These are phyloP conservation scores for Nephrotoma appendiculata DNA, from an alignment of 2,888 invertebrate species.

Conservation along the genomic window DNA sequence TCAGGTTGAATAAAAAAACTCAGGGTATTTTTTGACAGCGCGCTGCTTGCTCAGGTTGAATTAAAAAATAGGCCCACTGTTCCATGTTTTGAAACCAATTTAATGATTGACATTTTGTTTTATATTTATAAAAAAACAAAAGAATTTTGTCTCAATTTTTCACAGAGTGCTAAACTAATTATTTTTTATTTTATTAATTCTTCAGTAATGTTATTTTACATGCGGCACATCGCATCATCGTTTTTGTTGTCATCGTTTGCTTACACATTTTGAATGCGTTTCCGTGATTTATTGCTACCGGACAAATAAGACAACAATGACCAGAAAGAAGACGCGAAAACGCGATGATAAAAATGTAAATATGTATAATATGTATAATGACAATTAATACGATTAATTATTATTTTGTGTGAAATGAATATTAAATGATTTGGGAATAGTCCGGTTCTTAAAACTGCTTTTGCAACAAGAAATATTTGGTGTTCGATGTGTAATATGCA, in stretches of 20 bases:
- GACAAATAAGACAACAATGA: neutral
- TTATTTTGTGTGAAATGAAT: neutral
- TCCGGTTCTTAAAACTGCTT: neutral
- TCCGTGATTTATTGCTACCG: neutral
- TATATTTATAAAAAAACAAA: too few relatives aligned
- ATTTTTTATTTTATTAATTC: neutral
- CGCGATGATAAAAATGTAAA: neutral
- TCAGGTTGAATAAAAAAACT: too few relatives aligned
- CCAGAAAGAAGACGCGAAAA: neutral
- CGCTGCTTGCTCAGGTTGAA: too few relatives aligned
- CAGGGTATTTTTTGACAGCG: too few relatives aligned
- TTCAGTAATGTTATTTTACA: neutral
- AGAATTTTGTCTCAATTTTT: neutral
- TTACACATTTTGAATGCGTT: neutral
- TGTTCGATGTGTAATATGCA: neutral
- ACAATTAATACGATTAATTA: neutral
- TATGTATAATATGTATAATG: neutral
- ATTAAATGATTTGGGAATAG: neutral
- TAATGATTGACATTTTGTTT: too few relatives aligned
- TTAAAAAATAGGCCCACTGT: too few relatives aligned
- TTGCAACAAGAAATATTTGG: neutral
- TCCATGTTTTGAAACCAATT: too few relatives aligned
- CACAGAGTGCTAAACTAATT: neutral
- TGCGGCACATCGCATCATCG: neutral
- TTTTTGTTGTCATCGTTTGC: neutral